Conservation (phyloP, 2,888 invertebrate species). For the Salpingus planirostris region DNA sequence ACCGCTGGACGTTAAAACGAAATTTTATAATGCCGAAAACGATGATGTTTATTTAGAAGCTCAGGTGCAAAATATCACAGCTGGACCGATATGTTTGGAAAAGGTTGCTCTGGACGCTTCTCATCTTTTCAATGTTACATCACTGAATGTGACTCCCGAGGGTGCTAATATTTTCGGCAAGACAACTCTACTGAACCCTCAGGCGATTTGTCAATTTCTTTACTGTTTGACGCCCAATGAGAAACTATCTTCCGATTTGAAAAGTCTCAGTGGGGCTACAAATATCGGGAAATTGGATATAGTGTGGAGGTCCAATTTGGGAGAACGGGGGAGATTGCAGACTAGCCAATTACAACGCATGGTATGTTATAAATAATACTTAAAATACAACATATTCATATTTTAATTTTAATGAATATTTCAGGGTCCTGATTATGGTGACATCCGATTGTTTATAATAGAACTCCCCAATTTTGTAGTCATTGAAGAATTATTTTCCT, state of each 20-base stretch:
- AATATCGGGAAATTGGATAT: slow-evolving; percentile 96
- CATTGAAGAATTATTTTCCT: slow-evolving; percentile 75
- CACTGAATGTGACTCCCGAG: slow-evolving; percentile 58
- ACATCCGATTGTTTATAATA: slow-evolving; percentile 78
- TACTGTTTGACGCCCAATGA: slow-evolving; percentile 83
- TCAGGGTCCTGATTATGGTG: slow-evolving; percentile 86
- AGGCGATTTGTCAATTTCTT: slow-evolving; percentile 88
- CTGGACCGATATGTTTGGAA: slow-evolving; percentile 86
- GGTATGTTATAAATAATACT: slow-evolving; percentile 43
- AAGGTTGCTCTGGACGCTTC: slow-evolving; percentile 91
- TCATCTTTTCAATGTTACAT: slow-evolving; percentile 71
- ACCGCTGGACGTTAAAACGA: slow-evolving; percentile 96
- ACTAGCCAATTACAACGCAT: slow-evolving; percentile 90
- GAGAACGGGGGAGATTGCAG: slow-evolving; percentile 92
- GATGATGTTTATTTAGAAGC: slow-evolving; percentile 67
- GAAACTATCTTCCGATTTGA: slow-evolving; percentile 65
- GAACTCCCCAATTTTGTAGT: slow-evolving; percentile 75
- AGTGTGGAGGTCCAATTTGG: slow-evolving; percentile 94
- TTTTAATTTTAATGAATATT: too few species aligned
- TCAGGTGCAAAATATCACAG: slow-evolving; percentile 85
- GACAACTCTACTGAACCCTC: slow-evolving; percentile 74
- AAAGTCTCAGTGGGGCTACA: slow-evolving; percentile 70
- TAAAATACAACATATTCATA: too few species aligned
- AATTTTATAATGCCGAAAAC: slow-evolving; percentile 90
- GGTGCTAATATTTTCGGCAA: slow-evolving; percentile 69